Base-by-base conservation (phyloP, 1,140 invertebrate species). In the Agrilus planipennis region DNA sequence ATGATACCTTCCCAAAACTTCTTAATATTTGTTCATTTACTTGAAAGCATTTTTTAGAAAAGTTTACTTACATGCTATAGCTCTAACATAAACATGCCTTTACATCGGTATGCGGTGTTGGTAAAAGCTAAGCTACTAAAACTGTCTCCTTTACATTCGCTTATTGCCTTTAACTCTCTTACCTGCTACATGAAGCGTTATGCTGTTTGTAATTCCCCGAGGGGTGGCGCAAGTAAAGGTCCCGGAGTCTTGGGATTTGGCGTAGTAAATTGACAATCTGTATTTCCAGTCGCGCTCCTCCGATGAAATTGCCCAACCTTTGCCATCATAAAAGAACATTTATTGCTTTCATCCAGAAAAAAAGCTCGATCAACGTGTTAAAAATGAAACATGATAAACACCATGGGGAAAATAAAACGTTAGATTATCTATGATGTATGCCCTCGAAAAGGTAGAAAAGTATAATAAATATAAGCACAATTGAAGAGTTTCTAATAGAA, bases 221-320 rank as follows among this genome's bases (percentile, higher is more conserved):
- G 84, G 85, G 0, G 85, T 79, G 2, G 83, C 75, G 57, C 87
- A 91, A 1, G 85, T 89, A 58, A 82, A 89, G 29, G 77, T 73
- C 10, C 86, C 87, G 6, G 81, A 81, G 62, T 90, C 85, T 14
- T 83, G 77, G 7, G 73, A 65, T 54, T 85, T 84, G 29, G 82
- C 80, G 55, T 87, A 86, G 60, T 79, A 83, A 57, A 90, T 79
- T 45, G 81, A 84, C 35, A 90, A 63, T 21, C 85, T 71, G 64
- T 86, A 90, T 53, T 85, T 81, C 61, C 79, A 79, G 35, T 84
- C 77, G 44, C 77, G 71, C 63, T 87, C 84, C 21, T 82, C 77
- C 2, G 76, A 65, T 12, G 77, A 71, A 3, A 80, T 76, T 0
- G 83, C 80, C 85, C 85, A 89, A 23, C 78, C 86, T 85, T 58